Percentiles rank a stretch among this genome's conserved stretches.
Evolutionary conservation across 2,888 invertebrate genomes (phyloP).

Genomic region (Halocaridina rubra): DNA sequence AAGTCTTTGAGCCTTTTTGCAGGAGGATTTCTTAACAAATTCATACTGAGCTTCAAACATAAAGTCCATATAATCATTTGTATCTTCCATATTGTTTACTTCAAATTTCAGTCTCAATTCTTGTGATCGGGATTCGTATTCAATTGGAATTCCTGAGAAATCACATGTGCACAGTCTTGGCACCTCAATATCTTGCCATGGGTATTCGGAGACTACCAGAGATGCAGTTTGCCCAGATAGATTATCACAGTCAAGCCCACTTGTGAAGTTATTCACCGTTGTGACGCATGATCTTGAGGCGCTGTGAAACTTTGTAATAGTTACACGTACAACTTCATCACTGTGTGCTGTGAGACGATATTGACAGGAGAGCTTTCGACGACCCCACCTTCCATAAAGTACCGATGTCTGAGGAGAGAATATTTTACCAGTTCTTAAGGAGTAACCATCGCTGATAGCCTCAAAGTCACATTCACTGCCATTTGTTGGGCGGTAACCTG

Average conservation of each 20-base stretch:
- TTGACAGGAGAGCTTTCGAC: conserved; percentile 50
- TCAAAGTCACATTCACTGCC: conserved; percentile 60
- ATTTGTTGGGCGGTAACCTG: conserved; percentile 60
- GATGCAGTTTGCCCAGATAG: conserved; percentile 51
- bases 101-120: conserved; percentile 59
- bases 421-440: conserved; percentile 46
- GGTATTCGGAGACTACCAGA: conserved; percentile 59
- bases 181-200: conserved; percentile 61
- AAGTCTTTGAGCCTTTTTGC: conserved; percentile 56
- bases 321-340: conserved; percentile 55
- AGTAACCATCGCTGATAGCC: conserved; percentile 61
- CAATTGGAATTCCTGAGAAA: conserved; percentile 47
- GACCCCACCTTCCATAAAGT: conserved; percentile 60
- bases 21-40: conserved; percentile 58
- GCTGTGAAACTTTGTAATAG: conserved; percentile 58
- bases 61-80: conserved; percentile 57
- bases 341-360: conserved; percentile 54
- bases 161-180: conserved; percentile 60
- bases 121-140: conserved; percentile 54
- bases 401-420: conserved; percentile 58
- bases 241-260: conserved; percentile 52
- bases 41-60: conserved; percentile 63
- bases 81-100: conserved; percentile 60
- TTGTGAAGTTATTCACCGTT: conserved; percentile 60
- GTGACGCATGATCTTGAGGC: conserved; percentile 55